Conservation (phyloP, 2,797 vertebrate species). For the Anabas testudineus region DNA sequence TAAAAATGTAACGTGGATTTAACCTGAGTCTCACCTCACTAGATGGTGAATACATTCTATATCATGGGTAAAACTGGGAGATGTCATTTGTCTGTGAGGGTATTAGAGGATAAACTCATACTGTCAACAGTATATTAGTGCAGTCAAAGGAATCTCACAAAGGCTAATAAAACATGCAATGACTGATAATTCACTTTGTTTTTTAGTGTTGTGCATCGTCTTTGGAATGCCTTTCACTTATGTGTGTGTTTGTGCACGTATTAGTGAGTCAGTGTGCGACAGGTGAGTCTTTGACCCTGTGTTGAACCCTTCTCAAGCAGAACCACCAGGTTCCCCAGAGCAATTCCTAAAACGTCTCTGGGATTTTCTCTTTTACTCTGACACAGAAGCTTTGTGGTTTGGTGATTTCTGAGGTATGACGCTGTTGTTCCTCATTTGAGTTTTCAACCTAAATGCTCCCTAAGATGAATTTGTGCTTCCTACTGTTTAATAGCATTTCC, state of each 20-base stretch:
- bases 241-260: background rate
- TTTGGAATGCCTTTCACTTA: conserved; percentile 2
- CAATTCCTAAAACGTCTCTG: conserved; percentile 8
- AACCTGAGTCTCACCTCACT: background rate
- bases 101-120: too few species aligned
- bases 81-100: too few species aligned
- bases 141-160: background rate
- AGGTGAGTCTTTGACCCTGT: background rate
- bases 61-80: background rate
- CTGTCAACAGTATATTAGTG: too few species aligned
- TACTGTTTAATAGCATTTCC: background rate
- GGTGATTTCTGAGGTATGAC: conserved; percentile 9
- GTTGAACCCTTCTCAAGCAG: background rate
- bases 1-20: background rate
- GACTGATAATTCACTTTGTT: too few species aligned
- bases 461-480: background rate
- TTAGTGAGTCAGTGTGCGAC: conserved; percentile 21
- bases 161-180: background rate
- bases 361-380: background rate
- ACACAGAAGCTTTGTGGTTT: background rate
- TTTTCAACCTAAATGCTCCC: background rate
- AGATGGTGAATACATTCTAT: conserved; percentile 9
- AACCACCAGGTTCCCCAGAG: background rate
- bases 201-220: conserved; percentile 1
- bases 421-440: background rate